Evolutionary conservation across 2,113 vertebrate genomes (phyloP), one percentile per base, ranked within the genome.

Genomic region (Mobula birostris): DNA sequence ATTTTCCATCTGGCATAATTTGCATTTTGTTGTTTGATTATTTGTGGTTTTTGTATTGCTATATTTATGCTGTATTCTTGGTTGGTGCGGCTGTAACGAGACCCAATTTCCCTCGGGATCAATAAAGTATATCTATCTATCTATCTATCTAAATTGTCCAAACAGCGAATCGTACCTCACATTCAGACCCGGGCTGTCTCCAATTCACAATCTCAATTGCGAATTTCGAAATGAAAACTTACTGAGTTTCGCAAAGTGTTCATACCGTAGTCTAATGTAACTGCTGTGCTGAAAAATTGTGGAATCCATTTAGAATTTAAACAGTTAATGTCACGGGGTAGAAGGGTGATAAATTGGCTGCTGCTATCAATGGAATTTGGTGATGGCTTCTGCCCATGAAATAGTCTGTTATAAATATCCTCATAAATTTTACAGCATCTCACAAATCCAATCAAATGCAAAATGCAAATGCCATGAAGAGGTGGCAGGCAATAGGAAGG

Each of bases 391-490:
- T 87, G 56, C 83, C 56, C 56, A 12, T 87, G 56, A 56, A 87
- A 87, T 87, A 87, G 7, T 27, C 40, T 24, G 83, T 87, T 87
- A 87, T 61, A 87, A 76, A 93, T 56, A 93, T 93, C 91, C 70
- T 76, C 91, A 93, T 93, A 74, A 93, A 93, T 93, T 93, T 93
- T 93, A 74, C 91, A 93, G 68, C 15, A 93, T 24, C 68, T 48
- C 24, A 15, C 70, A 93, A 93, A 93, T 93, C 74, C 91, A 93
- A 93, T 93, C 36, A 24, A 32, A 56, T 93, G 91, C 91, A 93
- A 93, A 93, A 93, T 76, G 91, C 68, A 93, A 93, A 93, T 93
- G 70, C 66, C 91, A 93, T 24, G 72, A 74, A 93, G 70, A 74
- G 36, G 36, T 74, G 68, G 36, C 2, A 74, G 40, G 48, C 70